Evolutionary conservation across 2,113 vertebrate species (phyloP).

Genomic region (Seriola rivoliana): DNA sequence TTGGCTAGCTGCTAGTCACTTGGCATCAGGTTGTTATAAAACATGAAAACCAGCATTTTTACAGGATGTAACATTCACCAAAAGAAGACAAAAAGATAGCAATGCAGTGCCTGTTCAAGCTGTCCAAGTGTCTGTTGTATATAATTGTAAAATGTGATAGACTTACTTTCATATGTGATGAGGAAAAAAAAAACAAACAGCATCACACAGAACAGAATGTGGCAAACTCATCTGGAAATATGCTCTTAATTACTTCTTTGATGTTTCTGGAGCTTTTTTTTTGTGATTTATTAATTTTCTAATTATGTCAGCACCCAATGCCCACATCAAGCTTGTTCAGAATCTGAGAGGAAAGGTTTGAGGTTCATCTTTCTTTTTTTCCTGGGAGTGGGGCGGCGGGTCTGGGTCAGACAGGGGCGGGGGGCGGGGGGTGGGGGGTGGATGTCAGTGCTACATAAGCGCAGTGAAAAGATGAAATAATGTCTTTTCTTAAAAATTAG

Average conservation of each 20-base stretch:
- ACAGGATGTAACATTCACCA: constrained; percentile 91
- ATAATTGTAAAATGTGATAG: constrained; percentile 96
- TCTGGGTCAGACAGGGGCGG: background rate
- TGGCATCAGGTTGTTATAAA: constrained; percentile 94
- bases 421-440: background rate
- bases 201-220: constrained; percentile 86
- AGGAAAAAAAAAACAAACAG: constrained; percentile 52
- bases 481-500: constrained; percentile 88
- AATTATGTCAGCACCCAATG: constrained; percentile 88
- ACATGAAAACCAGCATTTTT: constrained; percentile 97
- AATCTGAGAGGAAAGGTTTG: constrained; percentile 85
- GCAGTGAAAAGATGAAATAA: constrained; percentile 88
- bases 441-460: constrained; percentile 86
- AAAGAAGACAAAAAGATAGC: constrained; percentile 88
- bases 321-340: constrained; percentile 84
- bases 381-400: background rate
- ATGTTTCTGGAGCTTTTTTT: constrained; percentile 73
- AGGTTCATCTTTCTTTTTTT: constrained; percentile 82
- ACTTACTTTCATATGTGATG: constrained; percentile 91
- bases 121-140: constrained; percentile 96
- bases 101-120: constrained; percentile 99
- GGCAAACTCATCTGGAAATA: constrained; percentile 88
- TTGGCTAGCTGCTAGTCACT: constrained; percentile 88
- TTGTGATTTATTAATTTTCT: constrained; percentile 89
- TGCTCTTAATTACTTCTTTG: constrained; percentile 60